Percentiles rank a stretch among this genome's conserved stretches.
Conservation (phyloP, 2,888 invertebrate genomes). For the Campopleginae sp. region DNA sequence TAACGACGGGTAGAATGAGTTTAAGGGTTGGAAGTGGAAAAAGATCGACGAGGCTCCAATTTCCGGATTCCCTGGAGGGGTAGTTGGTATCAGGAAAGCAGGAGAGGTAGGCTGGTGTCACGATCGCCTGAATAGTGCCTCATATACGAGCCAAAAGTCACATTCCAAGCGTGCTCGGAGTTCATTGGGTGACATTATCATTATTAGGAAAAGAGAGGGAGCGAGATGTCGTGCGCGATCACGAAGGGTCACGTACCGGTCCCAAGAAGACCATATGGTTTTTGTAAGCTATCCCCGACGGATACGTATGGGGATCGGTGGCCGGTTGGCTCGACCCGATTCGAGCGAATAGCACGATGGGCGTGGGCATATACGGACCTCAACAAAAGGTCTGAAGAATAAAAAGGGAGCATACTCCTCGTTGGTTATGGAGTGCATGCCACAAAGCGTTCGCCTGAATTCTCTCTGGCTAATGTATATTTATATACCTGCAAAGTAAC, state of each 20-base stretch:
- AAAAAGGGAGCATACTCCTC: conserved; percentile 67
- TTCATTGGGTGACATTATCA: conserved; percentile 64
- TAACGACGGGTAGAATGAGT: conserved; percentile 26
- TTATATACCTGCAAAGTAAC: conserved; percentile 68
- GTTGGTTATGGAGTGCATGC: conserved; percentile 61
- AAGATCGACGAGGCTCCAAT: conserved; percentile 51
- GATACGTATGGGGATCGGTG: conserved; percentile 49
- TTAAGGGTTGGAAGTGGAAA: conserved; percentile 37
- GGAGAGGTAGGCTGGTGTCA: conserved; percentile 72
- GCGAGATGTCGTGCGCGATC: conserved; percentile 15
- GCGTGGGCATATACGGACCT: conserved; percentile 18
- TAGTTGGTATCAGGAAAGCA: conserved; percentile 78
- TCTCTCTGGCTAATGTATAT: conserved; percentile 59
- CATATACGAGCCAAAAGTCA: conserved; percentile 63
- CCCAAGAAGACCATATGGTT: conserved; percentile 68
- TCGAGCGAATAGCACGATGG: conserved; percentile 28
- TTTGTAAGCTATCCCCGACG: conserved; percentile 71
- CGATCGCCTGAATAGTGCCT: conserved; percentile 54
- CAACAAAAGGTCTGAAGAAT: conserved; percentile 31
- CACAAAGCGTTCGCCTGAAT: conserved; percentile 22
- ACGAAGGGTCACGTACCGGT: conserved; percentile 69
- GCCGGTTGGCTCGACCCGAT: conserved; percentile 54
- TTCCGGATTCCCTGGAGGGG: conserved; percentile 72
- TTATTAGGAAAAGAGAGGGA: conserved; percentile 55
- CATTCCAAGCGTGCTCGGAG: conserved; percentile 61